Evolutionary conservation across 35 echinoderm and acorn worm species (phyloP).

Genomic region (Apostichopus parvimensis): DNA sequence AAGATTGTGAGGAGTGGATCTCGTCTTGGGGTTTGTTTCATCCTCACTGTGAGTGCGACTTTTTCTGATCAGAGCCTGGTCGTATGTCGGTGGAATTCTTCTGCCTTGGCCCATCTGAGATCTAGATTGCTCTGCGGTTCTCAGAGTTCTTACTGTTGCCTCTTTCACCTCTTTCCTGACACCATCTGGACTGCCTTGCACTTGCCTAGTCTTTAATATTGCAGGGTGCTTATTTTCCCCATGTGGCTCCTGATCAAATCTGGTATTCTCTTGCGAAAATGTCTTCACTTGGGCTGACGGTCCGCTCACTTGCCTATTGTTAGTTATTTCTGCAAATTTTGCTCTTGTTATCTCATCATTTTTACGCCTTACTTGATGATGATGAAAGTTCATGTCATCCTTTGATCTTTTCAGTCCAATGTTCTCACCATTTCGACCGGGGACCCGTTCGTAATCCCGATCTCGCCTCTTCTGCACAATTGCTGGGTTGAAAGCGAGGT

Average conservation of each 20-base stretch:
- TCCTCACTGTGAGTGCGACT: not conserved
- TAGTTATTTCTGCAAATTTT: not conserved
- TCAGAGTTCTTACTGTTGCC: not conserved
- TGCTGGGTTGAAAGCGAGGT: slow-evolving; percentile 8
- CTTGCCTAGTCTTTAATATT: not conserved
- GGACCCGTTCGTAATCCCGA: slow-evolving; percentile 26
- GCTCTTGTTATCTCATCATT: not conserved
- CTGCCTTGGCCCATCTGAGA: not conserved
- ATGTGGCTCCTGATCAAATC: not conserved
- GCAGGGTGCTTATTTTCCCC: not conserved
- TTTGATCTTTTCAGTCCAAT: not conserved
- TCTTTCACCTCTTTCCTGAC: not conserved
- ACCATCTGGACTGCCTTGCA: not conserved
- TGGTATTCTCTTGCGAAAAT: not conserved
- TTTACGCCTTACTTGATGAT: not conserved
- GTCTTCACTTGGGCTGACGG: not conserved
- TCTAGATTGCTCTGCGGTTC: not conserved
- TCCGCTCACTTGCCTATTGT: not conserved
- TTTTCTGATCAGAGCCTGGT: slow-evolving; percentile 9
- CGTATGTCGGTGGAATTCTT: slow-evolving; percentile 7
- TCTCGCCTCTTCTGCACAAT: slow-evolving; percentile 17
- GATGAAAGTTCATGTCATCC: slow-evolving; percentile 16
- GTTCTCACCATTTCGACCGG: not conserved
- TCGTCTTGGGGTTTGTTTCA: not conserved
- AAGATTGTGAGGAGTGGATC: not conserved